Base-by-base conservation (phyloP, 2,797 vertebrate genomes). In the Fistularia commersonii region DNA sequence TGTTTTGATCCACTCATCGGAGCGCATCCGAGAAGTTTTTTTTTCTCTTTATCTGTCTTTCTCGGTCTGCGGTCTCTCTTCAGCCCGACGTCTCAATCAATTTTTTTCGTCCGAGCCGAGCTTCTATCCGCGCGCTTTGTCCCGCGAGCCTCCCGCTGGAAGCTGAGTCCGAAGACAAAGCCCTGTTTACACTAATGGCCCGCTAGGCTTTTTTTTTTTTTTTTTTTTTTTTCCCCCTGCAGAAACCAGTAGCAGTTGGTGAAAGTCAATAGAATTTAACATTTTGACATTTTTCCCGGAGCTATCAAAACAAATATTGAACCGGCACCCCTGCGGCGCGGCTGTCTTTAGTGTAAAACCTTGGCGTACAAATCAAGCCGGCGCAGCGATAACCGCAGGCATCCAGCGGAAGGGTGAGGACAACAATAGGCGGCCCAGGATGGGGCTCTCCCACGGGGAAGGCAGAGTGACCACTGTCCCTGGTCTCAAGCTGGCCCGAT, bases 241-340 rank as follows among this genome's bases (percentile, higher is more conserved):
- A 57, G 89, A 90, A 88, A 91, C 90, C 92, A 91, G 91, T 87
- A 89, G 81, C 80, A 75, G 85, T 82, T 81, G 64, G 48, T 69
- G 83, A 85, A 89, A 84, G 82, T 61, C 69, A 89, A 88, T 82
- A 85, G 88, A 90, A 90, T 68, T 88, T 89, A 91, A 87, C 87
- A 84, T 91, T 90, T 91, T 88, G 88, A 89, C 87, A 83, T 89
- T 90, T 90, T 91, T 89, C 88, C 86, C 83, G 83, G 83, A 80
- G 81, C 81, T 89, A 87, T 90, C 85, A 92, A 91, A 92, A 88
- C 89, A 91, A 91, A 87, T 89, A 91, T 90, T 93, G 92, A 90
- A 89, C 83, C 73, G 82, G 85, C 85, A 80, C 85, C 92, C 91
- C 92, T 68, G 71, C 76, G 64, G 71, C 76, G 64, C 47, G 80